Conservation (phyloP, 2,113 vertebrate species). For the Seriola quinqueradiata region DNA sequence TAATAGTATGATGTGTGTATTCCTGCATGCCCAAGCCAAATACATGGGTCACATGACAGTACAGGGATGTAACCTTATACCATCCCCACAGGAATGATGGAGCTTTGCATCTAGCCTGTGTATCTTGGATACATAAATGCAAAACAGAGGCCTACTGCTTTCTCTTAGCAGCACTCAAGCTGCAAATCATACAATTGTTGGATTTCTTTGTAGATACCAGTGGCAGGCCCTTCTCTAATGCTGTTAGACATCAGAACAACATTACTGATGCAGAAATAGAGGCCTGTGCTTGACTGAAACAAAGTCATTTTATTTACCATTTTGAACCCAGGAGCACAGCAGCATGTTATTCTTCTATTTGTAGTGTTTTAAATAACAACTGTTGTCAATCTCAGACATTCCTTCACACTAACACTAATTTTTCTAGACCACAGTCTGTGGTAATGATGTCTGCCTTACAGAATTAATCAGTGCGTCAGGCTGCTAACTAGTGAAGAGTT, state of each 20-base stretch:
- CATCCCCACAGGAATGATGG: constrained; percentile 32
- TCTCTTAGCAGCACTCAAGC: constrained; percentile 18
- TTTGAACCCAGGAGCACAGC: neutral
- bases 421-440: neutral
- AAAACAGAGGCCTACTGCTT: constrained; percentile 38
- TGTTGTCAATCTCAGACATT: neutral
- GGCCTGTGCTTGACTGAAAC: constrained; percentile 2
- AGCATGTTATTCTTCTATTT: neutral
- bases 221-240: neutral
- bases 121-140: constrained; percentile 10
- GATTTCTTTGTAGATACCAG: neutral
- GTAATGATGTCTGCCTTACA: neutral
- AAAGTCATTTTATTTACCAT: neutral
- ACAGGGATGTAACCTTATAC: constrained; percentile 31
- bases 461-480: constrained; percentile 1
- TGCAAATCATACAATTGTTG: neutral
- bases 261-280: constrained; percentile 10
- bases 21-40: constrained; percentile 27
- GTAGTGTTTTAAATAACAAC: neutral
- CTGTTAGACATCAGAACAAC: neutral
- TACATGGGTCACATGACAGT: constrained; percentile 27
- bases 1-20: neutral
- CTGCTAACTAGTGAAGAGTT: neutral
- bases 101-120: constrained; percentile 11
- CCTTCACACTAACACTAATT: neutral